Percentiles rank a stretch among this genome's conserved stretches.
phyloP scores from a whole-genome alignment of 2,888 invertebrate species.

The Pogonocherus hispidulus region DNA sequence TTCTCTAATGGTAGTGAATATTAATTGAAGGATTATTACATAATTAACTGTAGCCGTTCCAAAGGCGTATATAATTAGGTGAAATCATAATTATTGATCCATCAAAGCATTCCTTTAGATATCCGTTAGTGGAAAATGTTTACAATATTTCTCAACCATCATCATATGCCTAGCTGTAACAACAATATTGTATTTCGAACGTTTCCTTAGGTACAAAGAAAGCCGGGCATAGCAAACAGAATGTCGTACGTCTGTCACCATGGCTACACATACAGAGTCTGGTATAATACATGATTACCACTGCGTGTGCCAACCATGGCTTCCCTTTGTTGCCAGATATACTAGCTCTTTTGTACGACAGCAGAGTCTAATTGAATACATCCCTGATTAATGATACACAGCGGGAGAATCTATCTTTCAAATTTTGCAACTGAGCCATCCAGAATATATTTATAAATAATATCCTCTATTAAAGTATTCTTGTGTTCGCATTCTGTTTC shows the following conservation, averaged over 20 bases:
- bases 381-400: constrained; percentile 39
- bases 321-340: constrained; percentile 51
- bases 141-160: not conserved
- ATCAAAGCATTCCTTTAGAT: not conserved
- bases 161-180: not conserved
- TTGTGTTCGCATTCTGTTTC: constrained; percentile 4
- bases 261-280: constrained; percentile 39
- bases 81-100: not conserved
- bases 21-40: too few species aligned
- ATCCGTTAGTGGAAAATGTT: too few species aligned
- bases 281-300: constrained; percentile 49
- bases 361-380: constrained; percentile 38
- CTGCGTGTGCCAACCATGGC: constrained; percentile 47
- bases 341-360: constrained; percentile 47
- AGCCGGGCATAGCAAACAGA: constrained; percentile 14
- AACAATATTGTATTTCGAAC: constrained; percentile 32
- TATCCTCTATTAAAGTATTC: not conserved
- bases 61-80: too few species aligned
- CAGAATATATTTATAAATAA: constrained; percentile 6
- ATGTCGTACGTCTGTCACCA: constrained; percentile 38
- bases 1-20: too few species aligned
- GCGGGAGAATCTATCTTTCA: constrained; percentile 18
- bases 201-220: constrained; percentile 19
- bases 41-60: too few species aligned
- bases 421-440: constrained; percentile 8